Percentiles rank a stretch among this genome's conserved stretches.
phyloP scores from a whole-genome alignment of 1,140 invertebrate species.

The Lasioglossum baleicum region DNA sequence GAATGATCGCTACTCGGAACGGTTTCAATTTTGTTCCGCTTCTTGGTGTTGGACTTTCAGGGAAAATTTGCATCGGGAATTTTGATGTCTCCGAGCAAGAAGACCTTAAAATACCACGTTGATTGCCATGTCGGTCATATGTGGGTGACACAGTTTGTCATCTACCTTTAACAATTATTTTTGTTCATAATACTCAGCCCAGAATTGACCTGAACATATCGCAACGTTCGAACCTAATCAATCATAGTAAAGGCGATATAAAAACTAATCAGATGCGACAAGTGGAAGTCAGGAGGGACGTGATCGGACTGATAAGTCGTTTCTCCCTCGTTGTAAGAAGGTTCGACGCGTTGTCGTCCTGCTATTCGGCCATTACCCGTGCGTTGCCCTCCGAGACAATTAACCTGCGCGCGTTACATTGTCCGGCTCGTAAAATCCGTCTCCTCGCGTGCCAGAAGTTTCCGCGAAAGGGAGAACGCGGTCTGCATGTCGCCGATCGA shows the following conservation, averaged over 20 bases:
- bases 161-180: no score
- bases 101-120: no score
- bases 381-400: conserved; percentile 52
- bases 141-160: no score
- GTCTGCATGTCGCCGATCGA: conserved; percentile 55
- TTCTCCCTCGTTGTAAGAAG: not conserved
- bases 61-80: no score
- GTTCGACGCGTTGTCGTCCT: conserved; percentile 35
- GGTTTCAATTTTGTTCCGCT: no score
- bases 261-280: conserved; percentile 32
- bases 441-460: conserved; percentile 57
- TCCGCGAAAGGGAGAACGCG: conserved; percentile 60
- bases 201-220: no score
- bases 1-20: no score
- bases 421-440: conserved; percentile 51
- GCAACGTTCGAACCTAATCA: not conserved
- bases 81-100: no score
- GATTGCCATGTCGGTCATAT: no score
- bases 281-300: conserved; percentile 1
- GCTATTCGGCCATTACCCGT: conserved; percentile 48
- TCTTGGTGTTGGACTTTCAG: no score
- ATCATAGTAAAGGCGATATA: not conserved
- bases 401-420: conserved; percentile 48
- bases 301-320: conserved; percentile 26
- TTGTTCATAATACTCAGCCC: no score